Evolutionary conservation across 1,140 invertebrate species (phyloP), one percentile per base, ranked within the genome.

Genomic region (Adoxophyes honmai): DNA sequence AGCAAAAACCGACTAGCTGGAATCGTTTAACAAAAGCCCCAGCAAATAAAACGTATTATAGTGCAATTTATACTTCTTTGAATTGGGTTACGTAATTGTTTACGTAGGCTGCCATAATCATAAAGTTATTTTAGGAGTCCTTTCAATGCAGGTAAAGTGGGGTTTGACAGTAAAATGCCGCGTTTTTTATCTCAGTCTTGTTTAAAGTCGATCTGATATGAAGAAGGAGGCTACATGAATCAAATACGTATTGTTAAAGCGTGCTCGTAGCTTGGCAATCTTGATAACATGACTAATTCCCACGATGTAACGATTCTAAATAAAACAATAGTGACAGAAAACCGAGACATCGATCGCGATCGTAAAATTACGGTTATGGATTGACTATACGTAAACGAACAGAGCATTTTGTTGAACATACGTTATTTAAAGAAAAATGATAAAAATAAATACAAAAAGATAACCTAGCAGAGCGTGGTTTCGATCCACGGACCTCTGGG

Each of bases 21-120:
- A 81, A 78, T 76, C 62, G 61, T 64, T 79, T 68, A 75, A 75
- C 73, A 73, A 73, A 75, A 67, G 57, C 48, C 52, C 42, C 60
- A 75, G 51, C 64, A 60, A 57, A 66, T 52, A 68, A 39, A 39
- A 55, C 48, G 34, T 37, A 8, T 35, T 63, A 63, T 44, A 35
- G 55, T 55, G 62, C 64, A 66, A 69, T 62, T 37, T 72, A 55
- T 66, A 70, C 62, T 78, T 79, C 74, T 61, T 39, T 72, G 73
- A 79, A 82, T 73, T 73, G 55, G 55, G 59, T 74, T 68, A 63
- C 68, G 67, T 73, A 72, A 80, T 73, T 65, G 70, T 70, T 67
- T 70, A 68, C 57, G 67, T 64, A 62, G 61, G 59, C 57, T 55
- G 57, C 51, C 35, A 57, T 52, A 62, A 69, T 73, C 64, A 66